These are phyloP conservation scores for Philhelius pedissequus DNA, from an alignment of 2,888 invertebrate species.

Conservation along the genomic window DNA sequence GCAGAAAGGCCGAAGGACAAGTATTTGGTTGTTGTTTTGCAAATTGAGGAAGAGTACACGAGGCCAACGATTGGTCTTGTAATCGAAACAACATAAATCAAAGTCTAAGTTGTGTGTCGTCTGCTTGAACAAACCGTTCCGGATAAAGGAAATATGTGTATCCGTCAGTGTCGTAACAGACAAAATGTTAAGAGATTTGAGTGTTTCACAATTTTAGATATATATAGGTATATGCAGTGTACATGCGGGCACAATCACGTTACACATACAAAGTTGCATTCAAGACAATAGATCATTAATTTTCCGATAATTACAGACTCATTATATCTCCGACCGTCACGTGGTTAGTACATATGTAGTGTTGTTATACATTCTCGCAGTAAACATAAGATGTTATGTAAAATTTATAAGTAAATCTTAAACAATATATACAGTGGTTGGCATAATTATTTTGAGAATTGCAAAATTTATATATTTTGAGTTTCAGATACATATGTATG, in stretches of 20 bases:
- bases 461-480: too few relatives aligned
- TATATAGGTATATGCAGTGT: neutral
- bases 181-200: constrained; percentile 38
- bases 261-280: constrained; percentile 1
- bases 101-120: constrained; percentile 57
- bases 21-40: constrained; percentile 38
- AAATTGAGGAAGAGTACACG: constrained; percentile 55
- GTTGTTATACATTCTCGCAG: too few relatives aligned
- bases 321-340: constrained; percentile 8
- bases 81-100: constrained; percentile 68
- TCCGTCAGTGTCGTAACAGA: constrained; percentile 40
- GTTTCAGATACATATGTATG: too few relatives aligned
- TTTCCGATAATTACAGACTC: constrained; percentile 50
- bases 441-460: too few relatives aligned
- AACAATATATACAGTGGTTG: too few relatives aligned
- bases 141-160: constrained; percentile 58
- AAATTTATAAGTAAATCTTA: too few relatives aligned
- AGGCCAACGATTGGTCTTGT: constrained; percentile 54
- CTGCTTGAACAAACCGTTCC: constrained; percentile 51
- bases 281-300: constrained; percentile 58
- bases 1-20: neutral
- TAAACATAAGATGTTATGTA: too few relatives aligned
- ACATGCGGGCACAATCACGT: neutral
- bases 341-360: neutral
- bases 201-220: neutral